Conservation (phyloP, 2,113 vertebrate species). For the Calyptomena viridis region DNA sequence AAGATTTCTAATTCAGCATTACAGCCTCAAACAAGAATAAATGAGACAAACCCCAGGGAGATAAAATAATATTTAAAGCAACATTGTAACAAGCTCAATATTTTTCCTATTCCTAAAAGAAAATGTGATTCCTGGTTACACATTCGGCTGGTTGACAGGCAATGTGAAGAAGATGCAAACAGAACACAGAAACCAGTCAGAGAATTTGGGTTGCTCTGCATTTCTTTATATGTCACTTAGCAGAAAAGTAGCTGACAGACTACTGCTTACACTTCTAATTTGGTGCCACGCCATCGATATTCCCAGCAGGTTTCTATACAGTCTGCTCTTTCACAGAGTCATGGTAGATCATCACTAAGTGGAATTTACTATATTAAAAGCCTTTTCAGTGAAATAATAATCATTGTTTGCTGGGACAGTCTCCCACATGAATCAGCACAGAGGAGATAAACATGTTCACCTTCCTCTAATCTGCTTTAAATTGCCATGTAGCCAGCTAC, state of each 20-base stretch:
- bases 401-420: background rate
- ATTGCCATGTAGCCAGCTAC: background rate
- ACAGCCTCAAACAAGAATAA: background rate
- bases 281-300: background rate
- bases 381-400: constrained; percentile 10
- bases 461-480: background rate
- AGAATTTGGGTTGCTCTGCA: background rate
- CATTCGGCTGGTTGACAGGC: background rate
- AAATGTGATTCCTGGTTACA: background rate
- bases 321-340: background rate
- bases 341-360: background rate
- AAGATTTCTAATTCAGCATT: background rate
- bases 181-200: background rate
- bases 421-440: background rate
- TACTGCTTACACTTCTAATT: background rate
- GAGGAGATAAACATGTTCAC: background rate
- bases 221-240: background rate
- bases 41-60: background rate
- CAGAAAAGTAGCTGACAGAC: background rate
- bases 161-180: background rate
- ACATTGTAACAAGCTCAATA: background rate
- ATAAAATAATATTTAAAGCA: background rate
- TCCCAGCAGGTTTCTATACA: constrained; percentile 21
- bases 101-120: background rate
- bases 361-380: constrained; percentile 27